Percentiles rank a stretch among this genome's conserved stretches.
Conservation (phyloP, 2,797 vertebrate species). For the Morus bassanus region DNA sequence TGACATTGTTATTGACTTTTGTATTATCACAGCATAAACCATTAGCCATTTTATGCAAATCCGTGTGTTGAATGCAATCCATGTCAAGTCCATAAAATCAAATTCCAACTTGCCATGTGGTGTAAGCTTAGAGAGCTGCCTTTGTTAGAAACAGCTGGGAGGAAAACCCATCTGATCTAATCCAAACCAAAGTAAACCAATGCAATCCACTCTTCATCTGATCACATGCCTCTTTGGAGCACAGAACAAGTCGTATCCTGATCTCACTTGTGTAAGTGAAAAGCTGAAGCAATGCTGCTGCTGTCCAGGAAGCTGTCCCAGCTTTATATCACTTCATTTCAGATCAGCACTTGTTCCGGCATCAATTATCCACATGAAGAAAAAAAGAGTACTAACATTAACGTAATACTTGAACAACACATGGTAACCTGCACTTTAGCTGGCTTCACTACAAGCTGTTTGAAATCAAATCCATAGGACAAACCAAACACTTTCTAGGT, state of each 20-base stretch:
- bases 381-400: background rate
- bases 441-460: fast-evolving
- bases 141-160: background rate
- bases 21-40: background rate
- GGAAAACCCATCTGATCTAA: background rate
- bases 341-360: background rate
- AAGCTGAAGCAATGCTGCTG: background rate
- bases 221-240: background rate
- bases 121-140: background rate
- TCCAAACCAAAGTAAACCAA: background rate
- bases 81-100: slow-evolving; percentile 4
- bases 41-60: slow-evolving; percentile 25
- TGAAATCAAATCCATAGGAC: background rate
- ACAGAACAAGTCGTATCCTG: background rate
- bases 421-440: background rate
- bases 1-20: background rate
- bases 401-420: background rate
- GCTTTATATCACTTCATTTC: background rate
- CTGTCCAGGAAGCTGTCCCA: background rate
- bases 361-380: background rate
- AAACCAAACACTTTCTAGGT: background rate
- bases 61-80: background rate
- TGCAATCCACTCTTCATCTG: background rate
- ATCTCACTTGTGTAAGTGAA: background rate
- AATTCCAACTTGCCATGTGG: background rate